phyloP scores from a whole-genome alignment of 2,113 vertebrate species.

The Antigone vipio region DNA sequence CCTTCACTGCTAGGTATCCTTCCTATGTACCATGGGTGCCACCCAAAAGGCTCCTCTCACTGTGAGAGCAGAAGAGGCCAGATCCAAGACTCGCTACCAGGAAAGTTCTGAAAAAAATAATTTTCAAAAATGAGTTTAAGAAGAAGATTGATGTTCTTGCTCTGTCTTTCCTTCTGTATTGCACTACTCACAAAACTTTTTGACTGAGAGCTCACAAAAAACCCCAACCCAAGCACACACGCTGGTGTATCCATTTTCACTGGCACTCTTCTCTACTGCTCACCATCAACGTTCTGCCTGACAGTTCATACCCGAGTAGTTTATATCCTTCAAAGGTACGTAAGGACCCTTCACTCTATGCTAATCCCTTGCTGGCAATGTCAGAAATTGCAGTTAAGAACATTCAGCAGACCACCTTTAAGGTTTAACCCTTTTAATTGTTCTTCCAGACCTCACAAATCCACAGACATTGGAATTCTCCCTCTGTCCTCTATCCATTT shows the following conservation, averaged over 20 bases:
- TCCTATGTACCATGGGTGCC: accelerated
- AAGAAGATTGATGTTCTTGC: background rate
- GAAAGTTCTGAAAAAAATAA: background rate
- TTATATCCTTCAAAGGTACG: background rate
- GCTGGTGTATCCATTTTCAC: background rate
- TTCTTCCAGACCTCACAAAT: background rate
- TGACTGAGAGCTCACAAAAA: background rate
- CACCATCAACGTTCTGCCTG: background rate
- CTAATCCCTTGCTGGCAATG: background rate
- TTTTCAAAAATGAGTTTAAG: background rate
- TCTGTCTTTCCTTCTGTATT: background rate
- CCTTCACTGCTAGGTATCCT: background rate
- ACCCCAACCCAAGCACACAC: background rate
- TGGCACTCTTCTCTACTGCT: background rate
- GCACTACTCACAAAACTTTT: background rate
- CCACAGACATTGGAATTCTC: background rate
- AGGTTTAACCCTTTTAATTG: background rate
- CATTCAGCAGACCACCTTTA: background rate
- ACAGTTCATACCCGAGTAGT: accelerated
- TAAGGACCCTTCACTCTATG: background rate
- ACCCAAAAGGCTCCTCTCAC: background rate
- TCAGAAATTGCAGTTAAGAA: background rate
- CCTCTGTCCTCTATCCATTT: background rate
- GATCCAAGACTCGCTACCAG: background rate
- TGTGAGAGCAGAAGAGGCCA: background rate